Evolutionary conservation across 2,888 invertebrate species (phyloP), one percentile per base, ranked within the genome.

Genomic region (Cataglyphis cursor): DNA sequence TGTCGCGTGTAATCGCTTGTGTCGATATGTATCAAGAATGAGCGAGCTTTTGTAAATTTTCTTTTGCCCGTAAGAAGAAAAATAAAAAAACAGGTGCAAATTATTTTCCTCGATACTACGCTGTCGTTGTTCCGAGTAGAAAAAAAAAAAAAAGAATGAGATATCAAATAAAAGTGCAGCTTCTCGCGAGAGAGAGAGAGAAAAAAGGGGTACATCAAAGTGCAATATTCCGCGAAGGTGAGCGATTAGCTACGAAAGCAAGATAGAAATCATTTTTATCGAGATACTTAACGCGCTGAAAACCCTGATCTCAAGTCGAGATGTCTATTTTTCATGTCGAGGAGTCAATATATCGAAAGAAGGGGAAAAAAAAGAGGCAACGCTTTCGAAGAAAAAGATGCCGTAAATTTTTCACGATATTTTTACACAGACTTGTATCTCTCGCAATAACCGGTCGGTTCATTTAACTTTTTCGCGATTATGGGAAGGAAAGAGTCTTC

Each of bases 211-310:
- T 91, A 92, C 93, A 93, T 93, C 92, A 93, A 92, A 92, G 93
- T 94, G 94, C 93, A 94, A 94, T 94, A 94, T 91, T 90, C 62
- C 86, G 85, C 70, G 75, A 85, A 83, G 66, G 70, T 65, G 72
- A 59, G 78, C 65, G 44, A 44, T 41, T 74, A 62, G 74, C 62
- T 73, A 62, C n/a, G 86, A 73, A 24, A 75, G 62, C 41, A 44
- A 73, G 41, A 59, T 73, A 61, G 64, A 81, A 54, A 21, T 62
- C 81, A 73, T 41, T 64, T 78, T 54, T 73, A 44, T 66, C 85
- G 74, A 85, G 62, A 85, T 61, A 72, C 70, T 78, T 78, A 64
- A 78, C 35, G 51, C 78, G 78, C 59, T 76, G 54, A 66, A 57
- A 57, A 38, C 57, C 54, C 51, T 73, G 83, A 83, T 83, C 80